Conservation (phyloP, 2,888 invertebrate genomes). For the Eilema griseolum region DNA sequence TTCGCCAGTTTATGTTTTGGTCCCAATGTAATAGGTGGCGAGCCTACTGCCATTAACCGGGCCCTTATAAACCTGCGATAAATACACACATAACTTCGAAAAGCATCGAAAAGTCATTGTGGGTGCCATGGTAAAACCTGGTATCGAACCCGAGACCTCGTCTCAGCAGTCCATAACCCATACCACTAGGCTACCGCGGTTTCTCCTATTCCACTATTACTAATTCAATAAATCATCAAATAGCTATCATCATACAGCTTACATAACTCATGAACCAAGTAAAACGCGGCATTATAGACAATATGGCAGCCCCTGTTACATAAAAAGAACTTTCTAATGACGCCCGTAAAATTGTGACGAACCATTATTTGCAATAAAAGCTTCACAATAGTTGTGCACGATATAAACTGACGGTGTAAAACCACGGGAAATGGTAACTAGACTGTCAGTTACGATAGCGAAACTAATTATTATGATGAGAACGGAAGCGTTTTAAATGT, state of each 20-base stretch:
- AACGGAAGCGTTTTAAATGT: slow-evolving; percentile 13
- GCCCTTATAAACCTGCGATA: no score
- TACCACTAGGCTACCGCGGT: no score
- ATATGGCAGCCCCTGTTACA: slow-evolving; percentile 45
- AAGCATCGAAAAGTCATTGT: no score
- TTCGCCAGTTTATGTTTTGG: no score
- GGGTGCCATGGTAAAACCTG: no score
- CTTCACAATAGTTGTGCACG: slow-evolving; percentile 31
- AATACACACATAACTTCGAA: no score
- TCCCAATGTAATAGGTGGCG: no score
- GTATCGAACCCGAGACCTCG: no score
- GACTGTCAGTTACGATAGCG: slow-evolving; percentile 36
- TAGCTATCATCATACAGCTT: slow-evolving; percentile 16
- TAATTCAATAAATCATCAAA: slow-evolving; percentile 7
- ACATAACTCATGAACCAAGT: slow-evolving; percentile 38
- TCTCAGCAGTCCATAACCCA: no score
- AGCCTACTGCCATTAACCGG: no score
- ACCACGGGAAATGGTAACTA: slow-evolving; percentile 32
- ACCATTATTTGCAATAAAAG: slow-evolving; percentile 49
- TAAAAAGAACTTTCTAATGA: slow-evolving; percentile 61
- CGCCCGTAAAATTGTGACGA: slow-evolving; percentile 47
- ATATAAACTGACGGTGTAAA: slow-evolving; percentile 40
- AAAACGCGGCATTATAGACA: slow-evolving; percentile 35
- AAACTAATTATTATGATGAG: slow-evolving; percentile 25
- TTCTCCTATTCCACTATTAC: not conserved